Base-by-base conservation (phyloP, 2,113 vertebrate genomes). In the Hassar affinis region DNA sequence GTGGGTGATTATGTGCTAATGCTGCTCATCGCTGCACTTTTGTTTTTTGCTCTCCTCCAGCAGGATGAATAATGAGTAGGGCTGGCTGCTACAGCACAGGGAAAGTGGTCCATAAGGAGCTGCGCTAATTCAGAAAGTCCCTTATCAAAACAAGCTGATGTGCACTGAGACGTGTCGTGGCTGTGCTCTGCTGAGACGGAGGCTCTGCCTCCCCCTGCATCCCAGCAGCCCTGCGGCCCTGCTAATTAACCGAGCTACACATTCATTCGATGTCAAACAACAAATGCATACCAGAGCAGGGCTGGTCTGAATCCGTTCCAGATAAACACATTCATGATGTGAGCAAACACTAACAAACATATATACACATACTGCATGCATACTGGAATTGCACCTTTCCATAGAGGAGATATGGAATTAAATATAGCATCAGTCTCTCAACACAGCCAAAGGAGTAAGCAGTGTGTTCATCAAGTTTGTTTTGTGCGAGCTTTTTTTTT, bases 1-100 rank as follows among this genome's bases (percentile, higher is more conserved):
- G 56, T 42, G 78, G 84, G 72, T 86, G 87, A 87, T 87, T 86
- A 84, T 74, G 79, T 82, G 52, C 88, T 86, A 89, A 89, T 84
- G 84, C 81, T 82, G 72, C 81, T 87, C 86, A 77, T 88, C 56
- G 35, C 78, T 84, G 78, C 33, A 59, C 77, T 86, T 83, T 56
- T 79, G 49, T 78, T 85, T 81, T 84, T 78, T 57, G 62, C 49
- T 74, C 78, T 88, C 71, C 66, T 86, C 78, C 56, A 88, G 84
- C 62, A 85, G 78, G 75, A 84, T 85, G 87, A 89, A 85, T 85
- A 84, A 87, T 82, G 82, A 86, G 78, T 30, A 15, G 27, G 51
- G 84, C 45, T 84, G 82, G 62, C 69, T 80, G 68, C 79, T 77
- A 78, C 45, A 57, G 84, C 22, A 18, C 47, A 57, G 47, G 47